Evolutionary conservation across 2,113 vertebrate species (phyloP).

Genomic region (Cyphotilapia sp.): DNA sequence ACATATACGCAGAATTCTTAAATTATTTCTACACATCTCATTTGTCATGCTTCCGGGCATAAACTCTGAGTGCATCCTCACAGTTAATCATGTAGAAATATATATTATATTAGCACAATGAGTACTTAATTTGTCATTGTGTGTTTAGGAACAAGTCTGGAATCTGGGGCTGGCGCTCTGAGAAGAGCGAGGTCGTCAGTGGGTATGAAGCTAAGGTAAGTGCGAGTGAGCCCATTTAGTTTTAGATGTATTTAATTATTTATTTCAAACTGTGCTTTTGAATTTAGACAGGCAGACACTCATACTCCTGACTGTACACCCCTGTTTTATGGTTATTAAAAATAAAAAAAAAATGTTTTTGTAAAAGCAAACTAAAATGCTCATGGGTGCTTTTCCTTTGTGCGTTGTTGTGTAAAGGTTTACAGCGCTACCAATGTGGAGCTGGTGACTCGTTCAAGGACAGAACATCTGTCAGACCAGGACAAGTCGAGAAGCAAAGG

Average conservation of each 20-base stretch:
- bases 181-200: slow-evolving; percentile 88
- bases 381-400: not conserved
- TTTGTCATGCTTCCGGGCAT: not conserved
- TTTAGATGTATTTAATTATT: not conserved
- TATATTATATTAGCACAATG: not conserved
- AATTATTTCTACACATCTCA: not conserved
- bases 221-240: not conserved
- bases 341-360: not conserved
- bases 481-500: slow-evolving; percentile 78
- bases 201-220: slow-evolving; percentile 93
- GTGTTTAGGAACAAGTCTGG: slow-evolving; percentile 87
- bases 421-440: slow-evolving; percentile 79
- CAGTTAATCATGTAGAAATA: not conserved
- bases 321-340: not conserved
- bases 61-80: not conserved
- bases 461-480: slow-evolving; percentile 79
- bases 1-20: not conserved
- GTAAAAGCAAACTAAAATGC: not conserved
- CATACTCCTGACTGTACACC: not conserved
- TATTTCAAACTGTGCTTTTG: not conserved
- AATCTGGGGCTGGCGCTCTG: slow-evolving; percentile 96
- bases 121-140: not conserved
- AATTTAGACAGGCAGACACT: not conserved
- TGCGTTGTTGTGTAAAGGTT: slow-evolving; percentile 52
- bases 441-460: slow-evolving; percentile 76